Evolutionary conservation across 2,113 vertebrate species (phyloP).

Genomic region (Protobothrops mucrosquamatus): DNA sequence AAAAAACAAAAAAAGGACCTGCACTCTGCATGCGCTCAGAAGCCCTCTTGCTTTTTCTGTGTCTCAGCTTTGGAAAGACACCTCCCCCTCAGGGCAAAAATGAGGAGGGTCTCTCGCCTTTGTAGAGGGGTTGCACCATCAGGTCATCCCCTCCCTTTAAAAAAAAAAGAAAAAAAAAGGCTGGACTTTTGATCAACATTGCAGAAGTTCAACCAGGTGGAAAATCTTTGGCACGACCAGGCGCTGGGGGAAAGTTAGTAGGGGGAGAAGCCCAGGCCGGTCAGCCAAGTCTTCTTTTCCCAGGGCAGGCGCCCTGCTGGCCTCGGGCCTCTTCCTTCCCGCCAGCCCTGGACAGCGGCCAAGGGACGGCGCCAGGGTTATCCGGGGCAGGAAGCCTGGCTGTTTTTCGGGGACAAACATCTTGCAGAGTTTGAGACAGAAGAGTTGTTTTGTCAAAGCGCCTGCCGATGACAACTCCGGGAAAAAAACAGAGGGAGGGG

Average conservation of each 20-base stretch:
- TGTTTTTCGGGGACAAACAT: neutral
- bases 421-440: neutral
- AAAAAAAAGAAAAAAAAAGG: too few relatives aligned
- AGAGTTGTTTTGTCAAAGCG: neutral
- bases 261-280: neutral
- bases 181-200: neutral
- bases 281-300: conserved; percentile 42
- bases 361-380: conserved; percentile 45
- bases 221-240: neutral
- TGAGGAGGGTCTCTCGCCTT: neutral
- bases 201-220: neutral
- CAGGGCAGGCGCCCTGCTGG: conserved; percentile 23
- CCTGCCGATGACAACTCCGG: neutral
- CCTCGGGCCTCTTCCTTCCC: conserved; percentile 54
- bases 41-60: too few relatives aligned
- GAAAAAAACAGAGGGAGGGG: neutral
- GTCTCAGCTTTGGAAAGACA: too few relatives aligned
- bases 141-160: neutral
- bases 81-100: too few relatives aligned
- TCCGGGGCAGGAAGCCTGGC: conserved; percentile 36
- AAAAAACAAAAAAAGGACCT: too few relatives aligned
- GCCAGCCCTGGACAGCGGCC: conserved; percentile 34
- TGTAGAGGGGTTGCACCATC: neutral
- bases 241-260: neutral
- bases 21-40: neutral